Evolutionary conservation across 2,113 vertebrate species (phyloP).

Genomic region (Alethe castanea): DNA sequence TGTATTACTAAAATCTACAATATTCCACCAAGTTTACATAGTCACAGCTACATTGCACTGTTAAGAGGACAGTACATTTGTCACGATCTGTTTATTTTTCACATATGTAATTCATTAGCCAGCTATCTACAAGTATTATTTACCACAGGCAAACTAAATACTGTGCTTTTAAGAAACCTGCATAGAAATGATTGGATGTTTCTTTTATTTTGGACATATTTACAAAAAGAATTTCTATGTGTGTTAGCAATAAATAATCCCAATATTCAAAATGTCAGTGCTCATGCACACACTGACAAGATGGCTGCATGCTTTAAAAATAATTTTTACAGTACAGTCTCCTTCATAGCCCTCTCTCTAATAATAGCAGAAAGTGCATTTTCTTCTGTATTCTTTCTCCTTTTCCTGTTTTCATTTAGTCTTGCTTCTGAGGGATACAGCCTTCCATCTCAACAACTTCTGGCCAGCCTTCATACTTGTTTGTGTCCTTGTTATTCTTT

Average conservation of each 20-base stretch:
- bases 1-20: conserved; percentile 50
- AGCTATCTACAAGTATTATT: conserved; percentile 29
- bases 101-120: neutral
- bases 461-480: conserved; percentile 98
- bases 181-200: conserved; percentile 61
- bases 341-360: conserved; percentile 42
- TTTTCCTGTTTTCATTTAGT: conserved; percentile 57
- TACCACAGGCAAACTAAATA: conserved; percentile 53
- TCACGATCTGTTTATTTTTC: conserved; percentile 26
- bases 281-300: conserved; percentile 73
- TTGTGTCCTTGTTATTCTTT: conserved; percentile 93
- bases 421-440: conserved; percentile 88
- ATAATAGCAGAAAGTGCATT: conserved; percentile 55
- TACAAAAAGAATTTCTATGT: conserved; percentile 71
- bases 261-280: conserved; percentile 64
- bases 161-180: conserved; percentile 61
- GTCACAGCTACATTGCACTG: conserved; percentile 49
- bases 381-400: neutral
- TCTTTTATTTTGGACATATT: conserved; percentile 56
- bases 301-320: conserved; percentile 71
- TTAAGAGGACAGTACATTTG: conserved; percentile 40
- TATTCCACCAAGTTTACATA: conserved; percentile 46
- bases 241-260: conserved; percentile 81
- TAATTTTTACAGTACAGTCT: conserved; percentile 63
- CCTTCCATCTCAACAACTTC: conserved; percentile 98